phyloP scores from a whole-genome alignment of 2,888 invertebrate genomes.

The Norana najaformis region DNA sequence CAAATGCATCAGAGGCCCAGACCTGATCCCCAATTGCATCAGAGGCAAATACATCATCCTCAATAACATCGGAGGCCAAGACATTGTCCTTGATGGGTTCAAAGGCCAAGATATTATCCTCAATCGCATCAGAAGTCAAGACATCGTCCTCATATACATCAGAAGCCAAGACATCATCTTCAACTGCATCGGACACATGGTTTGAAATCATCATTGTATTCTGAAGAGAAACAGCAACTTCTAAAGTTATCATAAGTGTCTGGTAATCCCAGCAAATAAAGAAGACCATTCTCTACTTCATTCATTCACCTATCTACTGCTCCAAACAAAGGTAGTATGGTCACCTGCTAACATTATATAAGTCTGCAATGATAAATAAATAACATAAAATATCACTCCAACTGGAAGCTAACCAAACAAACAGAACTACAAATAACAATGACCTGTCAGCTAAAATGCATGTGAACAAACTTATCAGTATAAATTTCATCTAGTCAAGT shows the following conservation, averaged over 20 bases:
- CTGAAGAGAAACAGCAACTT: not conserved
- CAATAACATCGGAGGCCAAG: not conserved
- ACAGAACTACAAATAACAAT: too few relatives aligned
- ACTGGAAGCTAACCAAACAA: not conserved
- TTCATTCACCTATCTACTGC: not conserved
- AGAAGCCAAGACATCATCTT: too few relatives aligned
- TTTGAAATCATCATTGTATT: not conserved
- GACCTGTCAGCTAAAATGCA: too few relatives aligned
- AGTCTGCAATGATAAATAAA: not conserved
- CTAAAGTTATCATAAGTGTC: not conserved
- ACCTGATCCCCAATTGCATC: not conserved
- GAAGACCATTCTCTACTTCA: not conserved
- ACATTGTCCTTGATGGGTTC: too few relatives aligned
- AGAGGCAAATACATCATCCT: not conserved
- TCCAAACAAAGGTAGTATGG: not conserved
- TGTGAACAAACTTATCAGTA: too few relatives aligned
- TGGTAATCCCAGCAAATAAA: not conserved
- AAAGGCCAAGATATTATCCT: too few relatives aligned
- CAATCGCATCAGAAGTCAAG: too few relatives aligned
- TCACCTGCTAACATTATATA: not conserved
- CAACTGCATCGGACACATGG: not conserved
- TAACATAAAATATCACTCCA: not conserved
- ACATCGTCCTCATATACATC: too few relatives aligned
- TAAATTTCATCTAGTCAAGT: too few relatives aligned
- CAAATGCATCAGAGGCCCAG: not conserved